Base-by-base conservation (phyloP, 2,797 vertebrate genomes). In the Lophotriccus pileatus region DNA sequence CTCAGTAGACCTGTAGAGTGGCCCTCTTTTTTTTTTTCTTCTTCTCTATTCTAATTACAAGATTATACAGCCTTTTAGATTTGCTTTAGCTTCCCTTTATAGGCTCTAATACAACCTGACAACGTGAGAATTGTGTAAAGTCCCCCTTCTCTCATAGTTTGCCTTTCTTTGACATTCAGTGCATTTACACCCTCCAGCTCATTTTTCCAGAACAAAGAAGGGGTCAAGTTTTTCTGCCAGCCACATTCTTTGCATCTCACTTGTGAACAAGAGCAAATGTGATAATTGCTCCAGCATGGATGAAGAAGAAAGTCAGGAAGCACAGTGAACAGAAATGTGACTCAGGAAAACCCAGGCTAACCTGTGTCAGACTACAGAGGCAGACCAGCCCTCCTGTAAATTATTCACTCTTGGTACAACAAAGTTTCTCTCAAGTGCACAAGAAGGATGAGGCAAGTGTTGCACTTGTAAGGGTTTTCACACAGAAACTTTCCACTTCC, bases 141-240 rank as follows among this genome's bases (percentile, higher is more conserved):
- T 78, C 74, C 66, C 77, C 36, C n/a, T 79, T 63, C 63, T 86
- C 80, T 93, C 78, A 15, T 50, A 77, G 66, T 44, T 78, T 94
- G 87, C 82, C 55, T 90, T 91, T 84, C 73, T 73, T 75, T 88
- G 73, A 89, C 89, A 66, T 64, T 81, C 3, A 2, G 91, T 75
- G 53, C 82, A 68, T 78, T 94, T 80, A 89, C 50, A 91, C 80
- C 81, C 75, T 89, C 83, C 74, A 90, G 86, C 81, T 87, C 81
- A 50, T 87, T 89, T 95, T 95, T 68, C 84, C 72, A 24, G 49
- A 87, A 95, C 75, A 95, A 95, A 93, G 93, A 82, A 92, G 53
- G 60, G 92, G 93, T 94, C 93, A 83, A 49, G 63, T 84, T 93
- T 90, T 94, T 89, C 81, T 85, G 75, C 68, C 86, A 87, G 78